These are phyloP conservation scores for Callospermophilus lateralis DNA, from an alignment of 2,113 vertebrate species.

Conservation along the genomic window DNA sequence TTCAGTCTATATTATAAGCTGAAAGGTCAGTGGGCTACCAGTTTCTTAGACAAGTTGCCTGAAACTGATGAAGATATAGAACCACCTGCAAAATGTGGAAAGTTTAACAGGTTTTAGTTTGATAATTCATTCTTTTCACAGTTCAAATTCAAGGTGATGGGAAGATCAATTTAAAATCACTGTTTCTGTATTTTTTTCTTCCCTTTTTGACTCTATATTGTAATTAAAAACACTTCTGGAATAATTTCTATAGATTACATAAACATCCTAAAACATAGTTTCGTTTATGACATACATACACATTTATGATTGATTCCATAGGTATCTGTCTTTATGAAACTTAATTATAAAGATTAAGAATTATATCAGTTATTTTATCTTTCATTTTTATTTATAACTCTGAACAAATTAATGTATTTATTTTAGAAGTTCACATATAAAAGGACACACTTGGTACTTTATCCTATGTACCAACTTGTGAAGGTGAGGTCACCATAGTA, in stretches of 20 bases:
- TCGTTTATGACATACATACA: background rate
- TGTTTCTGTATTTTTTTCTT: background rate
- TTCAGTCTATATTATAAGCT: background rate
- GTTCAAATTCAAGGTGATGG: slow-evolving; percentile 29
- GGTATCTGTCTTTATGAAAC: background rate
- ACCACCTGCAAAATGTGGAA: slow-evolving; percentile 52
- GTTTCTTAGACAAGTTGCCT: background rate
- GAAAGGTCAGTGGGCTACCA: slow-evolving; percentile 54
- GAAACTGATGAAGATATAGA: slow-evolving; percentile 52
- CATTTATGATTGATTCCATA: background rate
- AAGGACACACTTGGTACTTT: background rate
- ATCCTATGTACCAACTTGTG: background rate
- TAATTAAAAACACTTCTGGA: background rate
- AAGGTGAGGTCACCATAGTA: background rate
- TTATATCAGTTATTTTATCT: background rate
- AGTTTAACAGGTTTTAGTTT: slow-evolving; percentile 49
- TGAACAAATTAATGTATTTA: background rate
- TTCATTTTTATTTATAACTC: slow-evolving; percentile 1
- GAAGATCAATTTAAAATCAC: slow-evolving; percentile 27
- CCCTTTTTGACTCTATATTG: background rate
- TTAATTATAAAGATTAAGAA: slow-evolving; percentile 18
- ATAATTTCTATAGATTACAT: slow-evolving; percentile 1
- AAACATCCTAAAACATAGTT: background rate
- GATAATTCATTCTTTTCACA: slow-evolving; percentile 25
- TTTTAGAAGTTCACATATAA: slow-evolving; percentile 49